These are phyloP conservation scores for Zosterops hypoxanthus DNA, from an alignment of 2,113 vertebrate genomes.

Conservation along the genomic window DNA sequence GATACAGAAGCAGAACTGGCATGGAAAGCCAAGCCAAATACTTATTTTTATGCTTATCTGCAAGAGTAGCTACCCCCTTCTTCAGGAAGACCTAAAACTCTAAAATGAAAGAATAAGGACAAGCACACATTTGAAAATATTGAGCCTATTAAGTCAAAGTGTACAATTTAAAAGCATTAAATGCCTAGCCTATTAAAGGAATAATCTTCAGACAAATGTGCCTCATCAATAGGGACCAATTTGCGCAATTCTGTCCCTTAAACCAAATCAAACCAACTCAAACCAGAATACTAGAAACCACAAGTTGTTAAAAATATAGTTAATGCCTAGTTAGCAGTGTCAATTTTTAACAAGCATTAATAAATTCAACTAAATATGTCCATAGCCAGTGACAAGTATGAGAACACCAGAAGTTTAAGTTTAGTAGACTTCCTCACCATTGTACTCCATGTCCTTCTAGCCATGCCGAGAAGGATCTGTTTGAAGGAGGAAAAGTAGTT, in stretches of 20 bases:
- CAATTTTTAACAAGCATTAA: background rate
- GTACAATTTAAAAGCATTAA: background rate
- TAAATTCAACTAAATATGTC: background rate
- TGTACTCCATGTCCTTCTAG: slow-evolving; percentile 24
- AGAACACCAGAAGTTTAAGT: slow-evolving; percentile 39
- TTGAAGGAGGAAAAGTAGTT: slow-evolving; percentile 10
- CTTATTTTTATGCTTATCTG: background rate
- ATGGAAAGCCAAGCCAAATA: background rate
- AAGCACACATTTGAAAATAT: background rate
- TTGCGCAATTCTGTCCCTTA: background rate
- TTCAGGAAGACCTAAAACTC: background rate
- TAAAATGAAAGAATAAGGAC: background rate
- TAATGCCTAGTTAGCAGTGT: background rate
- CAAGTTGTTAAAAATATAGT: background rate
- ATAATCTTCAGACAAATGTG: background rate
- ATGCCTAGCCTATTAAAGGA: background rate
- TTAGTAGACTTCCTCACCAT: slow-evolving; percentile 30
- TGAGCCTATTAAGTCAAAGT: background rate
- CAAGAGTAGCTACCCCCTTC: background rate
- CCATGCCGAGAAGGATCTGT: slow-evolving; percentile 9
- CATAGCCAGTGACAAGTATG: background rate
- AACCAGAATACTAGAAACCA: background rate
- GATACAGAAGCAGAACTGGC: background rate
- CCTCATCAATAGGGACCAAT: background rate
- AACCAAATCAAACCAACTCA: background rate